Evolutionary conservation across 64 coral and sea anemone species (phyloP).

Genomic region (Catalaphyllia jardinei): DNA sequence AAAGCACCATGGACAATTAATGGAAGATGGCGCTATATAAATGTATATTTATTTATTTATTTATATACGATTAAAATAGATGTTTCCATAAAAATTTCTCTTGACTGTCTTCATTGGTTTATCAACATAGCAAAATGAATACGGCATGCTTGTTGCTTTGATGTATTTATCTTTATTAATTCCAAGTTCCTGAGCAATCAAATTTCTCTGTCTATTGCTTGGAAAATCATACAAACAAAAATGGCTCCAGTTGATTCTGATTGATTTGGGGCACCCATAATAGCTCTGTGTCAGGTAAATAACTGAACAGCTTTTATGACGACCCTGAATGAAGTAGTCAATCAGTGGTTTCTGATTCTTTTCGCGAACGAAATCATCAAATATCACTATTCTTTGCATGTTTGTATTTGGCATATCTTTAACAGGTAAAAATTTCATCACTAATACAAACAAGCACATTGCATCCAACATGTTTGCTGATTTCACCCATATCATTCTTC

Average conservation of each 20-base stretch:
- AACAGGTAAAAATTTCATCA: too few relatives aligned
- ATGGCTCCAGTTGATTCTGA: conserved; percentile 24
- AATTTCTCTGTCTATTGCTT: neutral
- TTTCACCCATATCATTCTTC: too few relatives aligned
- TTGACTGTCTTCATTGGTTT: neutral
- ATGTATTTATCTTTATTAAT: neutral
- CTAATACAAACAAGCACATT: too few relatives aligned
- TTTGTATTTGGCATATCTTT: neutral
- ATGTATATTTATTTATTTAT: too few relatives aligned
- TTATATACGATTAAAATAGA: conserved; percentile 11
- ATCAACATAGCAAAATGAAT: conserved; percentile 19
- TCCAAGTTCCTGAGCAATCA: neutral
- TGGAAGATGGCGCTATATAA: too few relatives aligned
- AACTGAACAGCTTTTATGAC: conserved; percentile 22
- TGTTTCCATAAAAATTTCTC: conserved; percentile 28
- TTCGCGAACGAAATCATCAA: conserved; percentile 8
- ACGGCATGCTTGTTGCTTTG: conserved; percentile 8
- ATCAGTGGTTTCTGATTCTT: conserved; percentile 8
- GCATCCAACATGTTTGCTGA: too few relatives aligned
- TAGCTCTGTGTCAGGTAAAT: conserved; percentile 16
- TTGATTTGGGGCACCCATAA: conserved; percentile 26
- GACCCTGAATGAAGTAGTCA: conserved; percentile 40
- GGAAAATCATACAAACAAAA: conserved; percentile 17
- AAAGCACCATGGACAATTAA: too few relatives aligned
- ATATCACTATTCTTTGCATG: neutral